Evolutionary conservation across 2,888 invertebrate genomes (phyloP).

Genomic region (Myopa testacea): DNA sequence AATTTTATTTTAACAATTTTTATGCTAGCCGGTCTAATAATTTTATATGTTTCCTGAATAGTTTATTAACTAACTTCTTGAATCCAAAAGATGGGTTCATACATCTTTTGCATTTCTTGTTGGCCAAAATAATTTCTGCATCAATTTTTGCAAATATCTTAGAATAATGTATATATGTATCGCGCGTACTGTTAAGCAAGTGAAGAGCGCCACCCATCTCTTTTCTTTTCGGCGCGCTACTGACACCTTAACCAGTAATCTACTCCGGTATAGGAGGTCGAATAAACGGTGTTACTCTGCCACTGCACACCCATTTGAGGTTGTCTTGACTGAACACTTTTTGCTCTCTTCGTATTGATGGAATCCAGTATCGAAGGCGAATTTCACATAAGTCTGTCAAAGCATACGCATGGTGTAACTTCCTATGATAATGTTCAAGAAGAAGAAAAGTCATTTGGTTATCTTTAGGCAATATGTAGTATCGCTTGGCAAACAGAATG

Average conservation of each 20-base stretch:
- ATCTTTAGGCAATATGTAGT: conserved; percentile 10
- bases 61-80: no score
- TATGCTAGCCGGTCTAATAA: no score
- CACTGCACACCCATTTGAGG: conserved; percentile 12
- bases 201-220: conserved; percentile 33
- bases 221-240: conserved; percentile 27
- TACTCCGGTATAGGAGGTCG: conserved; percentile 29
- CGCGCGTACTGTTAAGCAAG: conserved; percentile 24
- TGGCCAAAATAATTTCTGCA: no score
- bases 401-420: background rate
- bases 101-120: no score
- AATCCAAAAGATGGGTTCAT: no score
- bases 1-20: no score
- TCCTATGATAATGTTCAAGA: background rate
- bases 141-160: no score
- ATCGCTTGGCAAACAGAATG: background rate
- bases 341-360: background rate
- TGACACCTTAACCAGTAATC: conserved; percentile 29
- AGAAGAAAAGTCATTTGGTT: conserved; percentile 3
- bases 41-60: no score
- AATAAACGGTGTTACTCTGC: conserved; percentile 27
- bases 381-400: conserved; percentile 5
- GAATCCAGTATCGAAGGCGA: conserved; percentile 12
- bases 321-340: background rate
- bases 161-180: no score